phyloP scores from a whole-genome alignment of 2,888 invertebrate species.

The Chrysopilus asiliformis region DNA sequence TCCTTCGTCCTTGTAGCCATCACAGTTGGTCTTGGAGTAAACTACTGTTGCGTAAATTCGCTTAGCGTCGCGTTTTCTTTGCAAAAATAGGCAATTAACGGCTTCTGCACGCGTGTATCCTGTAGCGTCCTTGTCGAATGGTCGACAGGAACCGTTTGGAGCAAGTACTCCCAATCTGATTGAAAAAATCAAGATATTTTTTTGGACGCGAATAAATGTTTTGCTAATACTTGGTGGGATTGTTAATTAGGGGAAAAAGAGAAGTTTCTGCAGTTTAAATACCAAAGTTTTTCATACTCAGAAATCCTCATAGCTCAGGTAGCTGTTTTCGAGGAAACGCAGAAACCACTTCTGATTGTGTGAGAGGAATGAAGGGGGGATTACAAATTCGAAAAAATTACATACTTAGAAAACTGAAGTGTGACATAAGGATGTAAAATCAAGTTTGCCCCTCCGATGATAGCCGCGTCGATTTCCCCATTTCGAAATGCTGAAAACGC shows the following conservation, averaged over 20 bases:
- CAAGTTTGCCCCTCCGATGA: conserved; percentile 78
- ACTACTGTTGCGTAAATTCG: conserved; percentile 55
- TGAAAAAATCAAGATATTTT: conserved; percentile 3
- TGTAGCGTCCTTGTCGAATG: conserved; percentile 72
- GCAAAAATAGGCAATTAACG: conserved; percentile 54
- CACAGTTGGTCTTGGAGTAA: conserved; percentile 69
- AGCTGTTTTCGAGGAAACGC: too few species aligned
- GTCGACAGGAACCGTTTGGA: conserved; percentile 73
- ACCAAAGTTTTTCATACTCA: too few species aligned
- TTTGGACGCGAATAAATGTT: conserved; percentile 48
- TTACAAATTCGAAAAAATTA: conserved; percentile 5
- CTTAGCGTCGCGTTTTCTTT: conserved; percentile 53
- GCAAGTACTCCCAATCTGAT: conserved; percentile 62
- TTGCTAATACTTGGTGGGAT: too few species aligned
- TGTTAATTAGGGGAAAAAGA: too few species aligned
- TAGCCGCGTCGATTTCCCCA: conserved; percentile 76
- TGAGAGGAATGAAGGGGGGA: conserved; percentile 52
- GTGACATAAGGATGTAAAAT: conserved; percentile 80
- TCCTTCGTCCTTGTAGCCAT: conserved; percentile 59
- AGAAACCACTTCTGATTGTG: too few species aligned
- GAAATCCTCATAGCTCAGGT: too few species aligned
- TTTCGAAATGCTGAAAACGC: conserved; percentile 62
- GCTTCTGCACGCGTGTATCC: conserved; percentile 80
- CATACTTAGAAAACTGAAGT: conserved; percentile 66
- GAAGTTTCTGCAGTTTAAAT: too few species aligned